Evolutionary conservation across 2,113 vertebrate species (phyloP), one percentile per base, ranked within the genome.

Genomic region (Hippolais icterina): DNA sequence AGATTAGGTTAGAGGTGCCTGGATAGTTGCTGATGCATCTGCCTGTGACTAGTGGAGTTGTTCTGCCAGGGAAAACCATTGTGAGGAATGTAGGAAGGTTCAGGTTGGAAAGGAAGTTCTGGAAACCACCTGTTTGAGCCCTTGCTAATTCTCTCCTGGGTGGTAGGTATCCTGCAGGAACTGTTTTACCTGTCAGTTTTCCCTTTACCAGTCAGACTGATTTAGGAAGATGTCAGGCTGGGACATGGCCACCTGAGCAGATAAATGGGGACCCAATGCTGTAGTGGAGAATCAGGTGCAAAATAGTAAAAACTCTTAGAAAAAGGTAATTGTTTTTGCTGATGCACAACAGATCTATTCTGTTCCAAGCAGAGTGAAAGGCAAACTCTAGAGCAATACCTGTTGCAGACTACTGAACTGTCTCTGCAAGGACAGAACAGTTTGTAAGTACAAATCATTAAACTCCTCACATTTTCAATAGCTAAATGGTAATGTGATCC

Each of bases 111-210:
- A 8, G 19, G 16, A 76, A 64, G 46, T 33, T 61, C 47, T 71
- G 15, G 19, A 47, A 5, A 2, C 46, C 2, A 0, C 25, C 11
- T 39, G 16, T 37, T 64, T 2, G 0, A 82, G 9, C 20, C 8
- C 15, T 78, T 71, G 56, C 3, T 74, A 15, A 37, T 27, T 50
- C 15, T 53, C 9, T 60, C n/a, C 46, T 37, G 7, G 20, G 33
- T 25, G 21, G 17, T 3, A 21, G 25, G 14, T 28, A 41, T 79
- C 49, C 18, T 50, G 1, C 33, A 56, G 29, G n/a, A 65, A 1
- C 17, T 5, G 9, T 28, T 86, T 68, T 50, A 21, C 18, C 39
- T 47, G 13, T 17, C 17, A 17, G 11, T 13, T 71, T 10, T 29
- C 12, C 29, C 44, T 50, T 91, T 70, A 16, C 12, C 20, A 29